Evolutionary conservation across 2,888 invertebrate genomes (phyloP), one percentile per base, ranked within the genome.

Genomic region (Anthrax anthrax): DNA sequence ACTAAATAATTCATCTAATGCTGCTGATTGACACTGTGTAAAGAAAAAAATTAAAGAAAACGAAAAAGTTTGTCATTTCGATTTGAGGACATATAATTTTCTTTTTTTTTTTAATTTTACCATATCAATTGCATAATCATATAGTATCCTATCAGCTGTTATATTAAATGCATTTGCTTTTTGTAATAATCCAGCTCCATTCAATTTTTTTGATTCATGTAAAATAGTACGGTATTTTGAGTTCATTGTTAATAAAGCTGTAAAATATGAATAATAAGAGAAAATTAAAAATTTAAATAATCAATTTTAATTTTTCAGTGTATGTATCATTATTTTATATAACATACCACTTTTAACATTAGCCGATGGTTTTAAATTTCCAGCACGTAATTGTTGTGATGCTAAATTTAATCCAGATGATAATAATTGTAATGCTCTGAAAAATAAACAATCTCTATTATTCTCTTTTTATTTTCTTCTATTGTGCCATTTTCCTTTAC

Each of bases 1-100:
- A 47, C 91, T 94, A 68, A 96, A 89, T 57, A 98, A 70, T 73
- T 98, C 98, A 68, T 97, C 96, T 58, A 97, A 73, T 34, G 97
- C 97, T 51, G 97, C 98, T 57, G 90, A 83, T 72, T 97, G 96
- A 70, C 97, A 98, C 94, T 95, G n/a, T n/a, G n/a, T n/a, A 69
- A 14, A 72, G 69, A 49, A 53, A 55, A 52, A 44, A 38, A 38
- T n/a, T 18, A 39, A 16, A 39, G n/a, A 38, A 32, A 13, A 39
- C n/a, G 18, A 44, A 17, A 19, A 1, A 19, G 36, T 19, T 4
- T 17, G 19, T 18, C 14, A n/a, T 5, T 38, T 18, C 18, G 13
- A 34, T 42, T 17, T 36, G 14, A 37, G 43, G 16, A 23, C 16
- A 10, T n/a, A n/a, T n/a, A n/a, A n/a, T n/a, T n/a, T n/a, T n/a